Base-by-base conservation (phyloP, 2,888 invertebrate species). In the Agonopterix heracliana region DNA sequence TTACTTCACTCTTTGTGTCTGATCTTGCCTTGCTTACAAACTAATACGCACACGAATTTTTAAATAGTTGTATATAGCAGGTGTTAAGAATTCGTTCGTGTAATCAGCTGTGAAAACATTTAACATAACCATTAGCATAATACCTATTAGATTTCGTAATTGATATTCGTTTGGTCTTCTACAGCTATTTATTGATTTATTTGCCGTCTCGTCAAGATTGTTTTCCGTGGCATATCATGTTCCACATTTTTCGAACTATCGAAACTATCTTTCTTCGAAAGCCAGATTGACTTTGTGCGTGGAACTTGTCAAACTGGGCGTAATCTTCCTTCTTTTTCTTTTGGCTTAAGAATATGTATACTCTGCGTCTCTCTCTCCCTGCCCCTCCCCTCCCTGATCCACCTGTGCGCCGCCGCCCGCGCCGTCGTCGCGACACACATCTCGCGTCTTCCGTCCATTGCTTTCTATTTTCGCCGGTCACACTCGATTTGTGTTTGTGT, bases 391-490 rank as follows among this genome's bases (percentile, higher is more conserved):
- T 57, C 66, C 58, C 62, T 56, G 62, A 71, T 76, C 71, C 83
- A 84, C 85, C 84, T 85, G 86, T 68, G 77, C 64, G 26, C 3
- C 5, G 26, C 1, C 26, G 26, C 2, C 67, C 71, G 66, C 74
- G 76, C 81, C 26, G 26, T 14, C 67, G 71, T 67, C 74, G 76
- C 81, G 84, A 78, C 87, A 87, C 81, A 87, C 83, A 86, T 84
- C 75, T 75, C 64, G 63, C 59, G 57, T 75, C 79, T 81, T 80
- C 79, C 77, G 78, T 74, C 74, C 78, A 75, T 68, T 85, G 85
- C 88, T 88, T 88, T 88, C 87, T 88, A 87, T 85, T 87, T 85
- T 85, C 74, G 82, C 83, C 68, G 74, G 72, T 76, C 72, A 71
- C 73, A 75, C 78, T 76, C 67, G 64, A 73, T 75, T 71, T 70